Percentiles rank a stretch among this genome's conserved stretches.
Evolutionary conservation across 2,113 vertebrate species (phyloP).

Genomic region (Odontophorus gujanensis): DNA sequence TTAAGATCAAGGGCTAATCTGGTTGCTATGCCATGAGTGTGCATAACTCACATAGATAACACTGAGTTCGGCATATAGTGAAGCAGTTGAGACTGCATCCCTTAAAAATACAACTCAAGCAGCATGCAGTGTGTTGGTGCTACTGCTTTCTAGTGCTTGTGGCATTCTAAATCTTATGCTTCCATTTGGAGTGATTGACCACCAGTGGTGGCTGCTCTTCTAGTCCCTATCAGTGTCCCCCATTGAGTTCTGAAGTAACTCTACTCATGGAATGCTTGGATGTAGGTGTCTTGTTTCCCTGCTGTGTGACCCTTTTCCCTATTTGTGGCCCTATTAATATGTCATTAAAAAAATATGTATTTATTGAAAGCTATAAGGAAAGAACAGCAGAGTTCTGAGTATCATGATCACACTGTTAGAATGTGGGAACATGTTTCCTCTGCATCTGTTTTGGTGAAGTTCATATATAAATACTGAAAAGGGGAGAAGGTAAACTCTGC

Average conservation of each 20-base stretch:
- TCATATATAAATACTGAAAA: neutral
- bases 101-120: neutral
- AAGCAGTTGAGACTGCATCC: neutral
- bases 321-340: neutral
- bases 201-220: neutral
- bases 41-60: neutral
- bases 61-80: neutral
- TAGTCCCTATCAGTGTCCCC: neutral
- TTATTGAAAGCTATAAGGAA: neutral
- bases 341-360: neutral
- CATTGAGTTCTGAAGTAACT: neutral
- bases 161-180: neutral
- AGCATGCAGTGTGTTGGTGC: neutral
- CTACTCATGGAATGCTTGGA: neutral
- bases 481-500: neutral
- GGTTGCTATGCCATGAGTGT: neutral
- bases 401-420: neutral
- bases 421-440: neutral
- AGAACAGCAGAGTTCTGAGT: neutral
- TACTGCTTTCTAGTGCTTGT: neutral
- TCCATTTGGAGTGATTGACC: neutral
- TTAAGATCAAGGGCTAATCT: neutral
- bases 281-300: neutral
- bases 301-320: too few species aligned
- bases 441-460: neutral